Evolutionary conservation across 2,113 vertebrate species (phyloP).

Genomic region (Mormyrus lacerda): DNA sequence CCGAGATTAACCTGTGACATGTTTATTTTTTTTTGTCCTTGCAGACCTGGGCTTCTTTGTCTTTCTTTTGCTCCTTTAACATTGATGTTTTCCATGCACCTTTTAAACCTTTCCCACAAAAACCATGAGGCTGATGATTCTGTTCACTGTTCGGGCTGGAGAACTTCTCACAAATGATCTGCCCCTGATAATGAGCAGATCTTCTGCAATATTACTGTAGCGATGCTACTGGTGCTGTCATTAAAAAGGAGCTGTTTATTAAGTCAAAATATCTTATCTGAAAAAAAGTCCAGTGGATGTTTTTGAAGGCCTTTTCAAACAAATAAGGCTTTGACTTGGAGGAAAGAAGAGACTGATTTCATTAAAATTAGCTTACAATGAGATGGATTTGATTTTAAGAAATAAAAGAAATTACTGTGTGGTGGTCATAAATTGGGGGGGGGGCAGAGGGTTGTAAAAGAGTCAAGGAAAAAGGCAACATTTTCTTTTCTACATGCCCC

Average conservation of each 20-base stretch:
- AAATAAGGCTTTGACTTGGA: constrained; percentile 39
- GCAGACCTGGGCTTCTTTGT: neutral
- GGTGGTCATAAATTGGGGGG: neutral
- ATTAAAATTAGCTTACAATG: constrained; percentile 59
- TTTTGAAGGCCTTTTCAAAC: constrained; percentile 31
- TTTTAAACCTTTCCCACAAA: neutral
- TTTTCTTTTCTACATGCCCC: neutral
- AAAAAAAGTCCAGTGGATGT: neutral
- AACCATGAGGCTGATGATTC: neutral
- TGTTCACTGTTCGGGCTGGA: neutral
- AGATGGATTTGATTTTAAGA: constrained; percentile 45
- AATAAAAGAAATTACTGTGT: constrained; percentile 33
- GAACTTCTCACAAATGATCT: neutral
- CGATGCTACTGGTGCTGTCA: neutral
- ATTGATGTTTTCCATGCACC: neutral
- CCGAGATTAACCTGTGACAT: neutral
- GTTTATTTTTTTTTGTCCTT: neutral
- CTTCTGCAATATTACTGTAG: neutral
- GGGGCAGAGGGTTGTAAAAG: neutral
- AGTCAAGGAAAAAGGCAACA: constrained; percentile 21
- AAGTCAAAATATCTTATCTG: neutral
- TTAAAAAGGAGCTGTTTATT: neutral
- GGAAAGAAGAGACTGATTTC: constrained; percentile 43
- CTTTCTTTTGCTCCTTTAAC: neutral
- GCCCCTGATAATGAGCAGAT: neutral